These are phyloP conservation scores for Harpagus bidentatus DNA, from an alignment of 2,113 vertebrate species.

Conservation along the genomic window DNA sequence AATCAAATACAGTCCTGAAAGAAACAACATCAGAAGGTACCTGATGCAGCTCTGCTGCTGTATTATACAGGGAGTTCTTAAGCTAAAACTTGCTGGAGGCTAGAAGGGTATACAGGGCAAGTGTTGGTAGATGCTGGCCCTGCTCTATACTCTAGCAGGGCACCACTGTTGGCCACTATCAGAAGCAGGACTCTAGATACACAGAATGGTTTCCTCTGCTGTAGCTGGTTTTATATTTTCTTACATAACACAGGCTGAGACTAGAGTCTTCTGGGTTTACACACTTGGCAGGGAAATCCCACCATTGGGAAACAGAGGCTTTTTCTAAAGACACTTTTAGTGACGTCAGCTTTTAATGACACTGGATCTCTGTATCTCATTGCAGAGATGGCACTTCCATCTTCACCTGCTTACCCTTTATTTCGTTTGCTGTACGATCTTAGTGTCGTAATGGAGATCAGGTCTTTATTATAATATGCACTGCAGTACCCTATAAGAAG, in stretches of 20 bases:
- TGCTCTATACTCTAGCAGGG: background rate
- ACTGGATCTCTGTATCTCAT: background rate
- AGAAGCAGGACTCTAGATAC: background rate
- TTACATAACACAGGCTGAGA: background rate
- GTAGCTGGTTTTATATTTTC: background rate
- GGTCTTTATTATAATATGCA: background rate
- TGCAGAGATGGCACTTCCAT: background rate
- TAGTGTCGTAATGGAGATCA: background rate
- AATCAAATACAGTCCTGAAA: background rate
- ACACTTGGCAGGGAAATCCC: background rate
- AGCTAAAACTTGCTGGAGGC: background rate
- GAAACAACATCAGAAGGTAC: background rate
- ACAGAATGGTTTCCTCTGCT: background rate
- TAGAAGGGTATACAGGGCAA: background rate
- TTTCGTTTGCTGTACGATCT: background rate
- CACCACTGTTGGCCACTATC: background rate
- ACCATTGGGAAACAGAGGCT: background rate
- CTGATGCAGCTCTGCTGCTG: background rate
- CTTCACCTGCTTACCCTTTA: background rate
- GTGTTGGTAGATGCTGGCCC: background rate
- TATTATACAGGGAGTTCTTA: background rate
- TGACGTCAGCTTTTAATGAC: background rate
- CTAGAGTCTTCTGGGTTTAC: background rate
- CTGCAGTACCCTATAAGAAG: background rate
- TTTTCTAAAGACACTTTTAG: background rate